Base-by-base conservation (phyloP, 2,113 vertebrate genomes). In the Nymphicus hollandicus region DNA sequence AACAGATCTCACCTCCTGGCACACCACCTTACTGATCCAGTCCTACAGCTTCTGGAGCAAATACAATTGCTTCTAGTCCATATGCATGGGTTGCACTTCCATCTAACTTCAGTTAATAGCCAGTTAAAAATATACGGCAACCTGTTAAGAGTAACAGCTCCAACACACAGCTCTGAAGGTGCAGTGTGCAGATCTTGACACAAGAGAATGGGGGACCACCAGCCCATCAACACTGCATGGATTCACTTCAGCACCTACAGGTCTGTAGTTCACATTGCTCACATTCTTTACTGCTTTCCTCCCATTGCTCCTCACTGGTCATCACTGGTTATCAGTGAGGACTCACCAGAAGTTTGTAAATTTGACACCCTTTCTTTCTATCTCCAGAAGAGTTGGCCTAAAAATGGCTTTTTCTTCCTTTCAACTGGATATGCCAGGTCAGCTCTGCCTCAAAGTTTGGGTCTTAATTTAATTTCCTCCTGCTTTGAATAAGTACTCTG, bases 181-280 rank as follows among this genome's bases (percentile, higher is more conserved):
- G 17, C 46, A 43, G n/a, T 1, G 25, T 4, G 5, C 44, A 31
- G 13, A 13, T 15, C 37, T 35, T 6, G 2, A 11, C 19, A 24
- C 9, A 5, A 28, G 43, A 64, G 35, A n/a, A 43, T 5, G 24
- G 31, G 61, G 68, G 28, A 37, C 31, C 31, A 55, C 25, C 11
- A 5, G 27, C 27, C 55, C 10, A 1, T 1, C 31, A 31, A 11
- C 0, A 0, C 70, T 17, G 3, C 1, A 0, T 1, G 4, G 44
- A 28, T 23, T 24, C 86, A 23, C 14, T 76, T 68, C 35, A 47
- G 70, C 79, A 63, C 23, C 29, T 35, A 1, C 0, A 11, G 0
- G 0, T 37, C 39, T 65, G n/a, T 76, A 35, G 43, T 35, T 55
- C n/a, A 2, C 1, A 15, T 6, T 5, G 31, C 56, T 68, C 43